Percentiles rank a stretch among this genome's conserved stretches.
These are phyloP conservation scores for Aphelocoma californica DNA, from an alignment of 2,797 vertebrate species.

Conservation along the genomic window DNA sequence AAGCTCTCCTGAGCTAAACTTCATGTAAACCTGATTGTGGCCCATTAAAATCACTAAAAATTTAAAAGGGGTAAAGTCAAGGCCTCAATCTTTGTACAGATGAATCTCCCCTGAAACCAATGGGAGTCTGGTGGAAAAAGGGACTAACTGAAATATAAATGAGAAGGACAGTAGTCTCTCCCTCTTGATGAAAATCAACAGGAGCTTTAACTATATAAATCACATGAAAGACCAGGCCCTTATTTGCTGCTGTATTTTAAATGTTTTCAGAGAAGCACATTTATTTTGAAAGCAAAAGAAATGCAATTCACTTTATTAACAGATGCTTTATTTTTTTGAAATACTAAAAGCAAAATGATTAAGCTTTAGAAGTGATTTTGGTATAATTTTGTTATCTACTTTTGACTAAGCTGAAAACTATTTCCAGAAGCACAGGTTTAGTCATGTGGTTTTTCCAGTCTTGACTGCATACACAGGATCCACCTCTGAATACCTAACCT, in stretches of 20 bases:
- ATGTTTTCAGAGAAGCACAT: slow-evolving; percentile 37
- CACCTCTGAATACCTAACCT: not conserved
- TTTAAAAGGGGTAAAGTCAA: not conserved
- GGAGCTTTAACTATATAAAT: not conserved
- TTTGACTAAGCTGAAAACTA: not conserved
- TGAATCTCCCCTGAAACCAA: not conserved
- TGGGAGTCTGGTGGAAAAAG: not conserved
- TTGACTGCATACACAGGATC: not conserved
- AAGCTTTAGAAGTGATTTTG: slow-evolving; percentile 9
- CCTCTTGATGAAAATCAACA: not conserved
- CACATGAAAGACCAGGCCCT: not conserved
- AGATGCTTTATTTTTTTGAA: not conserved
- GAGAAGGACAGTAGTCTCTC: not conserved
- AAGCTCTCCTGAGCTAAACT: not conserved
- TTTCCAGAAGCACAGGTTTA: slow-evolving; percentile 19
- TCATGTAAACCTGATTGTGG: not conserved
- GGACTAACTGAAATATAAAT: not conserved
- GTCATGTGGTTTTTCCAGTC: not conserved
- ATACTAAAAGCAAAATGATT: not conserved
- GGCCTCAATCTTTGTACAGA: not conserved
- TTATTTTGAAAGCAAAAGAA: slow-evolving; percentile 36
- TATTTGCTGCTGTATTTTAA: slow-evolving; percentile 3
- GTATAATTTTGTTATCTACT: not conserved
- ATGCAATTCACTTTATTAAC: slow-evolving; percentile 24
- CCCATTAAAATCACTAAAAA: not conserved